A percentile compares a stretch with the other conserved stretches of the same genome.
These are phyloP conservation scores for Lasioglossum lativentre DNA, from an alignment of 2,888 invertebrate genomes.

Conservation along the genomic window DNA sequence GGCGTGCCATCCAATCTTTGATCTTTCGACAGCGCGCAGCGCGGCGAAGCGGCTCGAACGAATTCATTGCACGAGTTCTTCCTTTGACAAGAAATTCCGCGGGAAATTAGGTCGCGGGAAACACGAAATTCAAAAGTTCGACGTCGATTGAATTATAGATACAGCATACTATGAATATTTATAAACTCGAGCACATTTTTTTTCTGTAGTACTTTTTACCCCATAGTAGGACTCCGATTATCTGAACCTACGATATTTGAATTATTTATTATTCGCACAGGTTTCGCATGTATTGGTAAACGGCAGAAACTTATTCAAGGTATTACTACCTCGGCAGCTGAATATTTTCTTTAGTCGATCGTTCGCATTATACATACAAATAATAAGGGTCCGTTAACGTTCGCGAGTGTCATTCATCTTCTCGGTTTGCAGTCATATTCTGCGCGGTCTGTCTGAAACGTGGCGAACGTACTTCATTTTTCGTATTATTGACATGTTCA, in stretches of 20 bases:
- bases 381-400: neutral
- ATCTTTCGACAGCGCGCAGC: conserved; percentile 32
- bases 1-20: neutral
- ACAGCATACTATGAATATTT: neutral
- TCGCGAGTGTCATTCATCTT: conserved; percentile 16
- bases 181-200: neutral
- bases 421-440: conserved; percentile 15
- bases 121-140: neutral
- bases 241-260: too few species aligned
- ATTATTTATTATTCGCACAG: neutral
- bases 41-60: conserved; percentile 7
- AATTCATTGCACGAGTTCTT: conserved; percentile 22
- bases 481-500: conserved; percentile 55
- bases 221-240: too few species aligned
- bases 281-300: too few species aligned
- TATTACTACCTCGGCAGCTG: neutral
- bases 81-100: conserved; percentile 11
- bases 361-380: neutral
- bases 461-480: conserved; percentile 42
- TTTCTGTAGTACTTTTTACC: too few species aligned
- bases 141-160: neutral
- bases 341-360: neutral
- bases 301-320: neutral
- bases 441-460: neutral
- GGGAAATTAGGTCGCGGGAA: neutral